Percentiles rank a stretch among this genome's conserved stretches.
Evolutionary conservation across 2,113 vertebrate species (phyloP).

Genomic region (Trematocara variabile): DNA sequence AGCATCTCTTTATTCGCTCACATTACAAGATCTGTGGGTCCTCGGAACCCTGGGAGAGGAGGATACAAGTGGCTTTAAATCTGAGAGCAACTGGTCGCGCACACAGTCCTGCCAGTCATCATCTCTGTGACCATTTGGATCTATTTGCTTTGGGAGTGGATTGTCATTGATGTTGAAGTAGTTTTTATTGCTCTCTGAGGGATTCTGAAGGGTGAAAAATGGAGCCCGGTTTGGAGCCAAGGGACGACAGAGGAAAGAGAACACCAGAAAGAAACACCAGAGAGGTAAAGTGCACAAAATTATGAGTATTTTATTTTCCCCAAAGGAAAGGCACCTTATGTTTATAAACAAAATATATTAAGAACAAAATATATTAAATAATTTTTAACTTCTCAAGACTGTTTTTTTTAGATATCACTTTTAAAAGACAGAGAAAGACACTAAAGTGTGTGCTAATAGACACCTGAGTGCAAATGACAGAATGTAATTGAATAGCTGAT

Average conservation of each 20-base stretch:
- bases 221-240: neutral
- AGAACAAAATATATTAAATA: neutral
- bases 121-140: neutral
- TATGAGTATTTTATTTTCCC: neutral
- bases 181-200: neutral
- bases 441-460: neutral
- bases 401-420: neutral
- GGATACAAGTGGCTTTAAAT: neutral
- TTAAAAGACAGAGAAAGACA: neutral
- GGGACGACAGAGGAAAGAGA: neutral
- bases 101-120: neutral
- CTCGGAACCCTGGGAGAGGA: neutral
- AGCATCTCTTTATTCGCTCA: neutral
- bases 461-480: neutral
- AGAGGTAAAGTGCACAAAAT: slow-evolving; percentile 16
- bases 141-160: neutral
- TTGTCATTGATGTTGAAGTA: neutral
- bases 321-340: neutral
- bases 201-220: neutral
- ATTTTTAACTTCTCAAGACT: neutral
- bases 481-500: neutral
- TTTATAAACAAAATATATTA: neutral
- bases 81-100: neutral
- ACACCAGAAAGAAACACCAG: neutral
- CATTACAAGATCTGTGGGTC: slow-evolving; percentile 16